Base-by-base conservation (phyloP, 2,888 invertebrate species). In the Acanthosepion pharaonis region DNA sequence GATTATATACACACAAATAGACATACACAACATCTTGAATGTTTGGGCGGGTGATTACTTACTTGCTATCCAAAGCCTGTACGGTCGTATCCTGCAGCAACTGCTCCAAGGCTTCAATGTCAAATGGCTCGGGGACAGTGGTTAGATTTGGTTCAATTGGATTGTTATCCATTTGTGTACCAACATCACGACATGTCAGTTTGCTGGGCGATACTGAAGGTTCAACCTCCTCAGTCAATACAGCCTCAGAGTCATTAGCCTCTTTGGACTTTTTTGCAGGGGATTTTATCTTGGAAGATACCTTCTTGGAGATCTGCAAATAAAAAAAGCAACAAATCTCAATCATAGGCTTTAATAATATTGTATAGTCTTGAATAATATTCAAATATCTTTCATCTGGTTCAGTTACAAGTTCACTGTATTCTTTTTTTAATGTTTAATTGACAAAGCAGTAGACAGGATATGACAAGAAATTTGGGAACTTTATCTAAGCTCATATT, bases 61-160 rank as follows among this genome's bases (percentile, higher is more conserved):
- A 97, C 97, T 97, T 97, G 97, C 97, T 97, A 95, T 97, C 96
- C 55, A 96, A 96, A 49, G 97, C 96, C 93, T 96, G 96, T 5
- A 97, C 96, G 59, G 96, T 95, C 5, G 97, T 97, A 94, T 97
- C 97, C 94, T 97, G 96, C 59, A 97, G 96, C 33, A 97, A 96
- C 95, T 96, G 96, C 94, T 97, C 97, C 95, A 97, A 96, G 4
- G 96, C 96, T 6, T 96, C 96, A 49, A 97, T 95, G 95, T 97
- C 97, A 96, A 97, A 97, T 11, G 96, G 96, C 91, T 94, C 64
- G 15, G 48, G 48, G 23, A 33, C 33, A 48, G 8, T 0, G 42
- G 25, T 1, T 33, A 96, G 95, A 94, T 96, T 96, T 51, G 96
- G 96, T 25, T 96, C 95, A 51, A 95, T 93, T 18, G 95, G 94